Evolutionary conservation across 2,888 invertebrate genomes (phyloP), one percentile per base, ranked within the genome.

Genomic region (Diaperis boleti): DNA sequence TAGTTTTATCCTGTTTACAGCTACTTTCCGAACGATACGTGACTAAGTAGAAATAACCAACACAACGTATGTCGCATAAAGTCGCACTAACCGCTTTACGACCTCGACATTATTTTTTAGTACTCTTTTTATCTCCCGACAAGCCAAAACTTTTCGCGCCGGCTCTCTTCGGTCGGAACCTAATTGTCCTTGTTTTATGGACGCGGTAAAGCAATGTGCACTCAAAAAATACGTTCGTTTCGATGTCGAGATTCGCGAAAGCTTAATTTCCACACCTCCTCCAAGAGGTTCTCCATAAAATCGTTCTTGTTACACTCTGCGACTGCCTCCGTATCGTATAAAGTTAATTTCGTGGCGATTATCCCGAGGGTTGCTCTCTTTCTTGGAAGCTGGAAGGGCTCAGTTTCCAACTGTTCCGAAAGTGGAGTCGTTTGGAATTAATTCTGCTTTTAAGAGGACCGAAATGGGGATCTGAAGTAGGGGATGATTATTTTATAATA

Each of bases 311-410:
- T 29, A 26, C 29, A 45, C 8, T 29, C 29, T 26, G 45, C 29
- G 4, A n/a, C 17, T 18, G 7, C 29, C 45, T 45, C 29, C 52
- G 22, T 52, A 14, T 49, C 33, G 35, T 14, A 45, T 45, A 45
- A 33, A 39, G 52, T 52, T 52, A 52, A 52, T 52, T 50, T 37
- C 52, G 39, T 22, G 52, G 18, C 39, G 52, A 35, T 52, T 39
- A 39, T 52, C 52, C 39, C 14, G 11, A 37, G 52, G n/a, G 37
- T 17, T 52, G 52, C 35, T 52, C 52, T 52, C 39, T 52, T 52
- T n/a, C 10, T 33, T 22, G n/a, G 5, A 17, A 42, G 41, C 18
- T 18, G 41, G n/a, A 10, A 20, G 17, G 20, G 41, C 10, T 42
- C 10, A 18, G n/a, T 8, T 42, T 20, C 18, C 20, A 42, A 17